phyloP scores from a whole-genome alignment of 2,888 invertebrate species.

The Tetramorium bicarinatum region DNA sequence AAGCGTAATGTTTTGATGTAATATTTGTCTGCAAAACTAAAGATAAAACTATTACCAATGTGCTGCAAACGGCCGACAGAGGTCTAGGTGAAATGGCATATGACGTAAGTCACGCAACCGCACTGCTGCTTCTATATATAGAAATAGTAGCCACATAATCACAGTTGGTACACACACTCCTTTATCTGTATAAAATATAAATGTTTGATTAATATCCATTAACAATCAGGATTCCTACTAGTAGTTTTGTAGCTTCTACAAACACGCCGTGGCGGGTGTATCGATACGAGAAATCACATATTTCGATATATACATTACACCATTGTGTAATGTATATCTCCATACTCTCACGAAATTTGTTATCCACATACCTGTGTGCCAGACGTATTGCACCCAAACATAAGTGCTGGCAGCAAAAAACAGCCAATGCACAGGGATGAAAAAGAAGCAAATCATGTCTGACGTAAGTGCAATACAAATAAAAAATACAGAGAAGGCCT shows the following conservation, averaged over 20 bases:
- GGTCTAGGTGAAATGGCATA: constrained; percentile 94
- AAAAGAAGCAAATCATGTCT: constrained; percentile 99
- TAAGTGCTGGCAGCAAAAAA: constrained; percentile 99
- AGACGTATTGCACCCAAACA: constrained; percentile 99
- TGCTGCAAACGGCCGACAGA: constrained; percentile 98
- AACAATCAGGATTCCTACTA: background rate
- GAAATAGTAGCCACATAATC: constrained; percentile 96
- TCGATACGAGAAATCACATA: background rate
- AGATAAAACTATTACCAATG: constrained; percentile 91
- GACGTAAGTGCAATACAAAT: constrained; percentile 99
- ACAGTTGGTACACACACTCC: constrained; percentile 98
- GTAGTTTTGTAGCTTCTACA: background rate
- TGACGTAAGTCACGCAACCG: constrained; percentile 94
- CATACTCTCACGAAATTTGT: background rate
- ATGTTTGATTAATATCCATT: constrained; percentile 21
- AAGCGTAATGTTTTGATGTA: constrained; percentile 20
- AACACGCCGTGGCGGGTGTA: background rate
- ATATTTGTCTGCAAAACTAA: constrained; percentile 15
- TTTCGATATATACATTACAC: background rate
- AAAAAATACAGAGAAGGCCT: constrained; percentile 99
- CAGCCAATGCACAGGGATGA: constrained; percentile 99
- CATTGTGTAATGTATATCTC: no score
- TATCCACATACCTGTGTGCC: constrained; percentile 94
- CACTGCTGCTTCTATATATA: constrained; percentile 97
- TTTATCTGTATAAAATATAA: constrained; percentile 89